Evolutionary conservation across 92 coral and sea anemone species (phyloP), one percentile per base, ranked within the genome.

Genomic region (Siderastrea siderea): DNA sequence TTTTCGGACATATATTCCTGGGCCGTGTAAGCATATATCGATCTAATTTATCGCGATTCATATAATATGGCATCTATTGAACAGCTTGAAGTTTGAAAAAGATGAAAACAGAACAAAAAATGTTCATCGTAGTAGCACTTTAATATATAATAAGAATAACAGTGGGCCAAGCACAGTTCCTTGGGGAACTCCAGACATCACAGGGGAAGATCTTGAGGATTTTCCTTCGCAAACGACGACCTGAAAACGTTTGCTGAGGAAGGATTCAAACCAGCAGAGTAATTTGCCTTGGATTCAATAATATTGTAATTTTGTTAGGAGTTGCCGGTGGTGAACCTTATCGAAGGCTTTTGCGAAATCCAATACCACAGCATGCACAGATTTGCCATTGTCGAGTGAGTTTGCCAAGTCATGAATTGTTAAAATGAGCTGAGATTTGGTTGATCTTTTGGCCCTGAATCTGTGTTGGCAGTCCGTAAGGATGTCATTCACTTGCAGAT

Each of bases 401-500:
- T 84, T 72, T 73, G 89, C 84, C 61, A 91, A 11, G 47, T 87
- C 91, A 46, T 90, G 85, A 19, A 79, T 84, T 3, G 85, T 71
- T 38, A 47, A 15, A 14, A 89, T 85, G 52, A 92, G 75, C 76
- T 92, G 91, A 0, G 91, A 89, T 47, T 70, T 74, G 4, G 91
- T 85, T 2, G 91, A 93, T 71, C 89, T 64, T 79, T 90, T 90
- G 17, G 96, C 91, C 58, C 93, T 61, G 72, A 92, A 92, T 15
- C 93, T 93, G 61, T 92, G 95, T 48, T 92, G 94, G 7, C 68
- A 71, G 81, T 91, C 94, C 48, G 88, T 85, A 10, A 84, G 93
- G 9, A 92, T 85, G 12, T 58, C 47, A 66, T 86, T 50, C 19
- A 71, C 48, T 68, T 90, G 88, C 10, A 90, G 77, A 63, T 86